Conservation (phyloP, 2,888 invertebrate genomes). For the Malacosoma neustria region DNA sequence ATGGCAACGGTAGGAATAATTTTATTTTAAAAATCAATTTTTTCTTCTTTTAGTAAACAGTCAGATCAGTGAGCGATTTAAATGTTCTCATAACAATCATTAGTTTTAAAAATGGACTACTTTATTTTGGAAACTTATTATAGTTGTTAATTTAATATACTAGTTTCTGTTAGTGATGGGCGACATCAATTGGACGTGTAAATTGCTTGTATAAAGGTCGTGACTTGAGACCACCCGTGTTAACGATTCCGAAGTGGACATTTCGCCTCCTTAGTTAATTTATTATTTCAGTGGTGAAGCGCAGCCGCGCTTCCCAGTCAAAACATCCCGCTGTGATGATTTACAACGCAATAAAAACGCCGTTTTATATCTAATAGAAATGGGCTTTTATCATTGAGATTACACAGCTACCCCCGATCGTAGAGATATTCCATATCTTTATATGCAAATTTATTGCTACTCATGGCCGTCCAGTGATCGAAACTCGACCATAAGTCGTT, state of each 20-base stretch:
- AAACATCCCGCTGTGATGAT: constrained; percentile 68
- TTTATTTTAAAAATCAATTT: too few relatives aligned
- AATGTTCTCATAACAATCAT: too few relatives aligned
- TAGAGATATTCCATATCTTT: constrained; percentile 22
- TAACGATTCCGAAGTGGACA: constrained; percentile 48
- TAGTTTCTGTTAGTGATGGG: constrained; percentile 3
- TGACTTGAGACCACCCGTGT: constrained; percentile 54
- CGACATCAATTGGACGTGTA: constrained; percentile 30
- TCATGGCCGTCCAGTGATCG: too few relatives aligned
- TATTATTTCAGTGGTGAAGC: constrained; percentile 65
- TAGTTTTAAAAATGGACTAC: too few relatives aligned
- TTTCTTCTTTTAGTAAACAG: too few relatives aligned
- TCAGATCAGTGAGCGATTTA: too few relatives aligned
- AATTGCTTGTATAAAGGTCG: constrained; percentile 30
- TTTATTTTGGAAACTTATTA: too few relatives aligned
- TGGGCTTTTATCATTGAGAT: constrained; percentile 63
- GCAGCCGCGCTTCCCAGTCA: constrained; percentile 47
- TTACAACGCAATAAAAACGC: constrained; percentile 62
- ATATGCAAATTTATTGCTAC: too few relatives aligned
- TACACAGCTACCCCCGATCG: constrained; percentile 45
- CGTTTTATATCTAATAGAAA: constrained; percentile 69
- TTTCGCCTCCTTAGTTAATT: constrained; percentile 59
- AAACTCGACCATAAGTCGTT: too few relatives aligned
- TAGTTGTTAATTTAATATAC: too few relatives aligned
- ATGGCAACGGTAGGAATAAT: too few relatives aligned